Evolutionary conservation across 2,888 invertebrate species (phyloP).

Genomic region (Nomada ferruginata): DNA sequence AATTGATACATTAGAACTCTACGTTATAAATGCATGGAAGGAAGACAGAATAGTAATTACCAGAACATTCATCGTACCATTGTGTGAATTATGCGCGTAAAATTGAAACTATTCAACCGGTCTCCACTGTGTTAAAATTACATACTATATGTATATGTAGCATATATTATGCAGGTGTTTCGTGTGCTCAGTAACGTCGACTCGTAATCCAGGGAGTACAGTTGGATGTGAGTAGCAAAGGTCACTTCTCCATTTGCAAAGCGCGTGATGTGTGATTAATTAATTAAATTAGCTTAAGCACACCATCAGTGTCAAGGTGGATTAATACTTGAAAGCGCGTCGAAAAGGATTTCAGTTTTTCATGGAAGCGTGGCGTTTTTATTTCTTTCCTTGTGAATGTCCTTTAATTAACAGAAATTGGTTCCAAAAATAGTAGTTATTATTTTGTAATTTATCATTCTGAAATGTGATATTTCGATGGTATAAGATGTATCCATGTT

Average conservation of each 20-base stretch:
- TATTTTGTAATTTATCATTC: too few species aligned
- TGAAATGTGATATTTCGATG: too few species aligned
- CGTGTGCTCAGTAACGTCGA: slow-evolving; percentile 12
- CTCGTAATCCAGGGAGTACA: slow-evolving; percentile 43
- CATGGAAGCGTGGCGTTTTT: too few species aligned
- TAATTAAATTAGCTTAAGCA: slow-evolving; percentile 63
- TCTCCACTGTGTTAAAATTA: slow-evolving; percentile 10
- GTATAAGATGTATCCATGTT: too few species aligned
- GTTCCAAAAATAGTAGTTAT: too few species aligned
- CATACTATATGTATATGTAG: background rate
- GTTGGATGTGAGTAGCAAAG: slow-evolving; percentile 21
- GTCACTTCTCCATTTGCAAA: slow-evolving; percentile 30
- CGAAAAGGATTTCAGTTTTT: background rate
- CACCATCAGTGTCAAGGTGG: slow-evolving; percentile 5
- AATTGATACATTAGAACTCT: too few species aligned
- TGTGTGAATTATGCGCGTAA: background rate
- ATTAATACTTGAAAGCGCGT: background rate
- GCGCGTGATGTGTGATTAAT: slow-evolving; percentile 55
- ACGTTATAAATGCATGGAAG: too few species aligned
- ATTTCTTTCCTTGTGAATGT: too few species aligned
- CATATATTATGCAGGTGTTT: slow-evolving; percentile 9
- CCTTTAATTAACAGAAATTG: too few species aligned
- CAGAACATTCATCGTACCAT: background rate
- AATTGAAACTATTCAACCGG: background rate
- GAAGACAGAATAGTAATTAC: too few species aligned